These are phyloP conservation scores for Synaphobranchus kaupii DNA, from an alignment of 2,797 vertebrate genomes.

Conservation along the genomic window DNA sequence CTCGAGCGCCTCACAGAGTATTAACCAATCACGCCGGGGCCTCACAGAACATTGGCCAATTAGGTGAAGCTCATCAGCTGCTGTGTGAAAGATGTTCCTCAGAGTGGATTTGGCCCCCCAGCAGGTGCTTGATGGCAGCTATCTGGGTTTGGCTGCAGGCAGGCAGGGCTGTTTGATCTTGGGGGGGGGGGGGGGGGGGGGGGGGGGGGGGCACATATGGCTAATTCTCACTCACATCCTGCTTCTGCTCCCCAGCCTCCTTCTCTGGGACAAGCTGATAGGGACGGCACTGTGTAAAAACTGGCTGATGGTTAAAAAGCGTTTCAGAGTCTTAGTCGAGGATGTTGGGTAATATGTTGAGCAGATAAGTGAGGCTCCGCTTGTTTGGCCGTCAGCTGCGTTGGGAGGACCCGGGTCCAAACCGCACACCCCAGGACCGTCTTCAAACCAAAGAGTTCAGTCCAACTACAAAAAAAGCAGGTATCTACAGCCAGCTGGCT, in stretches of 20 bases:
- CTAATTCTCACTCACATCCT: neutral
- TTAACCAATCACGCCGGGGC: no score
- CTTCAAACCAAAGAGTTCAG: no score
- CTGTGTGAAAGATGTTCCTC: conserved; percentile 8
- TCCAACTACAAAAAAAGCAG: no score
- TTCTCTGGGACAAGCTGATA: neutral
- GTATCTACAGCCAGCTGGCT: no score
- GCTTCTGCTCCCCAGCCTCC: neutral
- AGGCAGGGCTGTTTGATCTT: neutral
- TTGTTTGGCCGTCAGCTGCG: neutral
- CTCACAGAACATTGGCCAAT: neutral
- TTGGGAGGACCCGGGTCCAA: neutral
- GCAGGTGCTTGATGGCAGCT: neutral
- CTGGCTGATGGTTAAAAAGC: neutral
- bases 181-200: neutral
- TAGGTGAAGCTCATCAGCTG: neutral
- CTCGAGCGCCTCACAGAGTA: neutral
- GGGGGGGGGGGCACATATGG: neutral
- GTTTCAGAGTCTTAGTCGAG: neutral
- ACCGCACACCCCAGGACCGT: neutral
- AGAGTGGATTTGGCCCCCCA: neutral
- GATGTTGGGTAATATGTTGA: neutral
- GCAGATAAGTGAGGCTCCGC: neutral
- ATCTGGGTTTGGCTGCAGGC: neutral
- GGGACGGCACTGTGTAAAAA: neutral